Evolutionary conservation across 2,888 invertebrate genomes (phyloP).

Genomic region (Acronicta leporina): DNA sequence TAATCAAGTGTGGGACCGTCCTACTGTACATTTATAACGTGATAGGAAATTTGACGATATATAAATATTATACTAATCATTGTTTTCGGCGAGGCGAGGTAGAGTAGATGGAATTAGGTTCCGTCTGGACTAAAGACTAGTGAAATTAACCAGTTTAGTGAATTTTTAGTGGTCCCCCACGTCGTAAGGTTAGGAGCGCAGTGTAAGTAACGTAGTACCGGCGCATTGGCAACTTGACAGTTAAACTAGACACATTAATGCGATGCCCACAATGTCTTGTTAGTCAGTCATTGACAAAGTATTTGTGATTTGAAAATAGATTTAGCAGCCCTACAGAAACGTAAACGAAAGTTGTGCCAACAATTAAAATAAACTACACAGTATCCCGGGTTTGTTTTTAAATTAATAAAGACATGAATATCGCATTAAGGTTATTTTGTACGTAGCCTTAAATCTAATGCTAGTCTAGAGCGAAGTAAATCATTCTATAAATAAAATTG

Average conservation of each 20-base stretch:
- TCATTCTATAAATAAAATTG: constrained; percentile 42
- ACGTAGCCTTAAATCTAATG: constrained; percentile 40
- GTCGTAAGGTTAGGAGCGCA: constrained; percentile 72
- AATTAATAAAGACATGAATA: constrained; percentile 31
- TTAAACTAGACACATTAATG: constrained; percentile 21
- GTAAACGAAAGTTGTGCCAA: constrained; percentile 81
- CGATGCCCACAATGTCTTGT: constrained; percentile 47
- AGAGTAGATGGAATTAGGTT: constrained; percentile 70
- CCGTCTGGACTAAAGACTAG: constrained; percentile 83
- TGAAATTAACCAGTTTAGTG: constrained; percentile 80
- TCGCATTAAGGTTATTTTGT: constrained; percentile 34
- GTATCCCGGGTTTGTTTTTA: constrained; percentile 16
- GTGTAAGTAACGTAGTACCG: constrained; percentile 68
- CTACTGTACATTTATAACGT: constrained; percentile 83
- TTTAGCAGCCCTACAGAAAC: constrained; percentile 65
- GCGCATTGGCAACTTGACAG: constrained; percentile 78
- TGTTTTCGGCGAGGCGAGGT: constrained; percentile 63
- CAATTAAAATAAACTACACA: constrained; percentile 60
- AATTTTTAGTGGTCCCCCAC: constrained; percentile 77
- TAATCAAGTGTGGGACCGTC: constrained; percentile 87
- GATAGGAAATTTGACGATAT: constrained; percentile 80
- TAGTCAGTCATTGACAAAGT: constrained; percentile 56
- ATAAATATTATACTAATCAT: constrained; percentile 64
- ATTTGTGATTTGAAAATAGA: constrained; percentile 72
- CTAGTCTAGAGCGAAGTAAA: constrained; percentile 40